Evolutionary conservation across 2,113 vertebrate species (phyloP).

Genomic region (Bolborhynchus lineola): DNA sequence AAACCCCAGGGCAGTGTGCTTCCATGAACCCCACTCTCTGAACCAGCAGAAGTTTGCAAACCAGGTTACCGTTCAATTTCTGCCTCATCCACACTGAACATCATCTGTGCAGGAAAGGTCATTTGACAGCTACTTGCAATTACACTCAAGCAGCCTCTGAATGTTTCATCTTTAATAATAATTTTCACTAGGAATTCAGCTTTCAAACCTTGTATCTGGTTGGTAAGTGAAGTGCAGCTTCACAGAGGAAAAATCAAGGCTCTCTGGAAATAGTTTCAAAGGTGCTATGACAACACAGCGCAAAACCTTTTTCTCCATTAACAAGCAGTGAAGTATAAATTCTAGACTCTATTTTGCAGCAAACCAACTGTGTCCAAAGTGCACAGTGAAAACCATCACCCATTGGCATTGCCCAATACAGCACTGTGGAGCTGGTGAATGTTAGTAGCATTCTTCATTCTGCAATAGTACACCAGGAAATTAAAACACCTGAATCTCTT

Average conservation of each 20-base stretch:
- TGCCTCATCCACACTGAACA: not conserved
- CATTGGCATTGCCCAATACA: not conserved
- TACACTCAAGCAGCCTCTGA: not conserved
- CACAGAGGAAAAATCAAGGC: conserved; percentile 1
- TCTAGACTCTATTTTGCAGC: conserved; percentile 7
- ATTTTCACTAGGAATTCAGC: conserved; percentile 8
- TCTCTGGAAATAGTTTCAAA: conserved; percentile 15
- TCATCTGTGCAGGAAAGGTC: not conserved
- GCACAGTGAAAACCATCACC: not conserved
- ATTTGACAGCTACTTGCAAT: not conserved
- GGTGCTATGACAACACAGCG: not conserved
- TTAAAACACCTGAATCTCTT: conserved; percentile 18
- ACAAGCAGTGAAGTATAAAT: not conserved
- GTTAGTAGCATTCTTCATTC: conserved; percentile 47
- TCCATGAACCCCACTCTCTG: not conserved
- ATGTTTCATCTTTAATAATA: conserved; percentile 8
- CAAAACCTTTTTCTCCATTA: not conserved
- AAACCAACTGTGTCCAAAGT: not conserved
- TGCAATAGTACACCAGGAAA: not conserved
- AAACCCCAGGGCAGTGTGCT: not conserved
- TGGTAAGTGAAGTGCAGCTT: not conserved
- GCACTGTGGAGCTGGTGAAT: conserved; percentile 9
- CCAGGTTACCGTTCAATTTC: not conserved
- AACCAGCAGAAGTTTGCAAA: not conserved
- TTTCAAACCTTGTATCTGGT: not conserved